These are phyloP conservation scores for Noctua janthina DNA, from an alignment of 2,888 invertebrate genomes.

Conservation along the genomic window DNA sequence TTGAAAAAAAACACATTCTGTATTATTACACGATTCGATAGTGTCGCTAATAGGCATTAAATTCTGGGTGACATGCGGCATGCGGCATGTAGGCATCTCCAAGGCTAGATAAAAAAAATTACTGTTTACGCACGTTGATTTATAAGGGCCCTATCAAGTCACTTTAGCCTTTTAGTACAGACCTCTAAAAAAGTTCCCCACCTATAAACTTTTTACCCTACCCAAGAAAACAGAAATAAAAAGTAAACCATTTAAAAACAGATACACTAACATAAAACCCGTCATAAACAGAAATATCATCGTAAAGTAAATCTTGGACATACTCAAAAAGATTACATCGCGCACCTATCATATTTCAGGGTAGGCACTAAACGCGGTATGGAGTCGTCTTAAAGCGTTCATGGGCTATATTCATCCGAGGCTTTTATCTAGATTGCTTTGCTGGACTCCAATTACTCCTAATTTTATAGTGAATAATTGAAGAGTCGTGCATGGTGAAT, in stretches of 20 bases:
- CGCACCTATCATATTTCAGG: slow-evolving; percentile 67
- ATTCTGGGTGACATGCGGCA: too few species aligned
- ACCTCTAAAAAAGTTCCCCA: slow-evolving; percentile 8
- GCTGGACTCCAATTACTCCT: slow-evolving; percentile 78
- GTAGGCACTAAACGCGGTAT: slow-evolving; percentile 62
- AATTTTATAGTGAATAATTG: slow-evolving; percentile 81
- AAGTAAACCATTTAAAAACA: slow-evolving; percentile 49
- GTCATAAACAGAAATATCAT: slow-evolving; percentile 38
- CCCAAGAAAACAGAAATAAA: slow-evolving; percentile 15
- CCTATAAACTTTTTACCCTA: slow-evolving; percentile 14
- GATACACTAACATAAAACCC: slow-evolving; percentile 20
- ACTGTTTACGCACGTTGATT: not conserved
- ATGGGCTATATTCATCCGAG: slow-evolving; percentile 67
- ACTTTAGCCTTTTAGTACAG: slow-evolving; percentile 8
- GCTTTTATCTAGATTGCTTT: slow-evolving; percentile 83
- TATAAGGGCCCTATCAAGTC: not conserved
- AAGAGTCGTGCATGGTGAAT: slow-evolving; percentile 48
- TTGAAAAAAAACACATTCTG: too few species aligned
- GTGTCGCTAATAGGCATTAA: too few species aligned
- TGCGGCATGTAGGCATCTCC: too few species aligned
- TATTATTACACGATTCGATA: too few species aligned
- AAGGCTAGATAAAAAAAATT: not conserved
- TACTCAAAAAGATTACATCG: slow-evolving; percentile 67
- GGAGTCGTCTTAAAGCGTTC: slow-evolving; percentile 64
- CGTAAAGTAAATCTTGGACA: slow-evolving; percentile 65